Percentiles rank a stretch among this genome's conserved stretches.
These are phyloP conservation scores for Lucinisca nassula DNA, from an alignment of 2,888 invertebrate species.

Conservation along the genomic window DNA sequence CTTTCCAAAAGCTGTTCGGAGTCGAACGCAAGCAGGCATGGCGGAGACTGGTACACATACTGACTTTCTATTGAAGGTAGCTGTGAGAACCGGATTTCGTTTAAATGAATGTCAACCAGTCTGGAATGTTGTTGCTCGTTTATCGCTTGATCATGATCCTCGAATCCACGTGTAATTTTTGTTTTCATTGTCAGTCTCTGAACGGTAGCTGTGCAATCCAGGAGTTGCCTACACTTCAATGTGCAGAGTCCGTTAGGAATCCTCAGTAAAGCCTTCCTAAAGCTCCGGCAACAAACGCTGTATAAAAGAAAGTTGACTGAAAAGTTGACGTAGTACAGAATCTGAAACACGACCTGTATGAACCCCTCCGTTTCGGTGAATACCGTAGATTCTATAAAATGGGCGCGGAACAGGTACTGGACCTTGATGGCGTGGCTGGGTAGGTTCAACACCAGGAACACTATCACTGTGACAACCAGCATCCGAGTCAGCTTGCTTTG, in stretches of 20 bases:
- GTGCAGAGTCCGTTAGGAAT: conserved; percentile 53
- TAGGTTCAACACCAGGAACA: conserved; percentile 92
- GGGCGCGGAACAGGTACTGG: conserved; percentile 74
- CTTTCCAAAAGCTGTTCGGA: too few species aligned
- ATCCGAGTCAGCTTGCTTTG: conserved; percentile 91
- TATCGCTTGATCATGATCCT: not conserved
- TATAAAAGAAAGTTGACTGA: conserved; percentile 92
- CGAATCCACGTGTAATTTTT: conserved; percentile 1
- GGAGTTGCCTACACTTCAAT: conserved; percentile 20
- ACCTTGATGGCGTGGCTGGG: conserved; percentile 82
- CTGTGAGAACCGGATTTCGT: conserved; percentile 76
- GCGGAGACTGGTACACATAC: conserved; percentile 76
- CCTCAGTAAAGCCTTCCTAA: conserved; percentile 73
- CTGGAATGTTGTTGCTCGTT: conserved; percentile 71
- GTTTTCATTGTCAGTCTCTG: conserved; percentile 37
- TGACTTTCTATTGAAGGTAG: conserved; percentile 76
- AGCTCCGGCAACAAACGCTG: conserved; percentile 89
- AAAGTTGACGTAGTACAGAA: conserved; percentile 94
- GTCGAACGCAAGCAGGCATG: conserved; percentile 72
- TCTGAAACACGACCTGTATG: conserved; percentile 89
- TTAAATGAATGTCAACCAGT: conserved; percentile 77
- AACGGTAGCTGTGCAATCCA: conserved; percentile 30
- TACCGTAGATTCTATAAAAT: conserved; percentile 62
- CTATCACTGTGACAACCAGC: conserved; percentile 94
- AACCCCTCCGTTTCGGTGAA: conserved; percentile 73